These are phyloP conservation scores for Drosophila macrospina DNA, from an alignment of 2,888 invertebrate species.

Conservation along the genomic window DNA sequence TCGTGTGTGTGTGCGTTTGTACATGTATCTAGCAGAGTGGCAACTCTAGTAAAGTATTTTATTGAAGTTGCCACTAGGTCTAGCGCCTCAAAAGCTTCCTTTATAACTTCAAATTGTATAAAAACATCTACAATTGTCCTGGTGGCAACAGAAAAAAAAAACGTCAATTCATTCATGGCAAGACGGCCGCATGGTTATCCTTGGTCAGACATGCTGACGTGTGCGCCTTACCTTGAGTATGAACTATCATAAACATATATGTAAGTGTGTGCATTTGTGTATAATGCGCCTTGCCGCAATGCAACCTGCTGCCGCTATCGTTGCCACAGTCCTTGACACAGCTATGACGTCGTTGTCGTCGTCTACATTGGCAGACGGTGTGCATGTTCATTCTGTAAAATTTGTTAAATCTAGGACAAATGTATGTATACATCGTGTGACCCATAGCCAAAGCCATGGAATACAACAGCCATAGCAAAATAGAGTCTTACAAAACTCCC, in stretches of 20 bases:
- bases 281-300: slow-evolving; percentile 26
- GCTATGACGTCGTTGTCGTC: slow-evolving; percentile 61
- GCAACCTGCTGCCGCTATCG: slow-evolving; percentile 34
- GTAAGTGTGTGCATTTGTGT: slow-evolving; percentile 8
- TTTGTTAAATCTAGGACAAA: slow-evolving; percentile 70
- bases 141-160: slow-evolving; percentile 27
- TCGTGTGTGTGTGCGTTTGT: slow-evolving; percentile 5
- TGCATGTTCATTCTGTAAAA: slow-evolving; percentile 74
- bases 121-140: slow-evolving; percentile 10
- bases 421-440: slow-evolving; percentile 46
- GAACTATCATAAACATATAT: slow-evolving; percentile 25
- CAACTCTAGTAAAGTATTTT: slow-evolving; percentile 36
- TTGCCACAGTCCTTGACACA: slow-evolving; percentile 68
- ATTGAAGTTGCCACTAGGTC: slow-evolving; percentile 33
- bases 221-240: slow-evolving; percentile 50
- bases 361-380: slow-evolving; percentile 42
- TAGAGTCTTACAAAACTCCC: slow-evolving; percentile 40
- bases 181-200: slow-evolving; percentile 54
- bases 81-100: slow-evolving; percentile 14
- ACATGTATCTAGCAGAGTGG: slow-evolving; percentile 26
- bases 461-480: slow-evolving; percentile 6
- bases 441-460: slow-evolving; percentile 12
- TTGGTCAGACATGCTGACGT: slow-evolving; percentile 70
- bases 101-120: slow-evolving; percentile 7
- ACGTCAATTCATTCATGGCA: slow-evolving; percentile 64